Evolutionary conservation across 2,797 vertebrate genomes (phyloP).

Genomic region (Pseudochaenichthys georgianus): DNA sequence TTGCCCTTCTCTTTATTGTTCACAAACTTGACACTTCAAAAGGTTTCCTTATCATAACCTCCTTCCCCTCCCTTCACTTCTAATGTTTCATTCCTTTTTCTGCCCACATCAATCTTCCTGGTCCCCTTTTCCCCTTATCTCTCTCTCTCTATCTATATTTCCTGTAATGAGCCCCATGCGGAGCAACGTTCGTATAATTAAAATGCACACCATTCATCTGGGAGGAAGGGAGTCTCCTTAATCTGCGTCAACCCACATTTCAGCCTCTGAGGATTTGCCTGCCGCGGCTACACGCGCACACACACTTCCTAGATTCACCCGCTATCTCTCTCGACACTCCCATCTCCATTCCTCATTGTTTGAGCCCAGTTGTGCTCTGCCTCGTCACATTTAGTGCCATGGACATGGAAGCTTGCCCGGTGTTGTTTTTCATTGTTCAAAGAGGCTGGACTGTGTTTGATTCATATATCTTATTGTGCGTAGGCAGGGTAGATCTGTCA

Average conservation of each 20-base stretch:
- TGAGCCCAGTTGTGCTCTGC: conserved; percentile 50
- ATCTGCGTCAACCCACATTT: conserved; percentile 78
- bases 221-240: conserved; percentile 83
- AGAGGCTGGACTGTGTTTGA: conserved; percentile 20
- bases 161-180: conserved; percentile 75
- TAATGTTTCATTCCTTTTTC: conserved; percentile 51
- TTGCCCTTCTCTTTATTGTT: conserved; percentile 15
- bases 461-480: conserved; percentile 30
- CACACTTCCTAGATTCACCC: conserved; percentile 37
- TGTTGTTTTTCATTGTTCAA: conserved; percentile 16
- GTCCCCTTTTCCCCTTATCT: conserved; percentile 22
- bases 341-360: conserved; percentile 56
- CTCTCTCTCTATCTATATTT: conserved; percentile 37
- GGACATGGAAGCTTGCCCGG: conserved; percentile 13
- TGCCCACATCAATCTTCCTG: conserved; percentile 34
- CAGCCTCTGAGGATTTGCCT: conserved; percentile 67
- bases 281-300: conserved; percentile 35
- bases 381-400: conserved; percentile 28
- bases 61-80: conserved; percentile 27
- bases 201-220: conserved; percentile 81
- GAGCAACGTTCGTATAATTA: conserved; percentile 79
- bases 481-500: conserved; percentile 9
- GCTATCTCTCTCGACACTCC: conserved; percentile 50
- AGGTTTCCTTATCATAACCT: conserved; percentile 43
- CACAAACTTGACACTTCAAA: conserved; percentile 47